Conservation (phyloP, 2,797 vertebrate genomes). For the Pangasius macronema region DNA sequence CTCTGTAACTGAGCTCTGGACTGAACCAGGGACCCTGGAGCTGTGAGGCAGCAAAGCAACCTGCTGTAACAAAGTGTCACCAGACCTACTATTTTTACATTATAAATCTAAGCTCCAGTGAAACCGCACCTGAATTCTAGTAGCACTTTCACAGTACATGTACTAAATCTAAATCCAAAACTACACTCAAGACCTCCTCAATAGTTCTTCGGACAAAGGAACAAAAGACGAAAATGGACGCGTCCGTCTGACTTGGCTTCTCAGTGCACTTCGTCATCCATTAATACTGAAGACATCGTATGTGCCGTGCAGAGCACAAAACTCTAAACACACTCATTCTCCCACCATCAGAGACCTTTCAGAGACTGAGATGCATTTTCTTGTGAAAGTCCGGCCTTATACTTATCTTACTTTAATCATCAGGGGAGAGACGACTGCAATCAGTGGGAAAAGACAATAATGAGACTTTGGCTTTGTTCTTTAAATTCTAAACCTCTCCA, state of each 20-base stretch:
- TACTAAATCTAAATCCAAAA: background rate
- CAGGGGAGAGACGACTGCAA: too few relatives aligned
- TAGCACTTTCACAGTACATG: background rate
- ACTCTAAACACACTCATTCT: background rate
- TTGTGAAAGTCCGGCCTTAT: background rate
- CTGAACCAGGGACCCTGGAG: background rate
- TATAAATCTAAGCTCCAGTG: background rate
- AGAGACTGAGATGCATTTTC: background rate
- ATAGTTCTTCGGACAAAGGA: background rate
- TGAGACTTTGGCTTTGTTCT: background rate
- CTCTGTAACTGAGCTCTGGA: background rate
- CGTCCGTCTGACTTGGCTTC: background rate
- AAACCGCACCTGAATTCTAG: background rate
- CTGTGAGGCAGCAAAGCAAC: background rate
- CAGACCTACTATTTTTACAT: background rate
- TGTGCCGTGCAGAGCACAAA: background rate
- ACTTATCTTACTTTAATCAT: background rate
- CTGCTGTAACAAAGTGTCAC: background rate
- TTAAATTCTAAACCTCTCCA: background rate
- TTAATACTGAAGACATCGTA: slow-evolving; percentile 9
- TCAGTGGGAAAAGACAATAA: background rate
- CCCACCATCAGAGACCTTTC: background rate
- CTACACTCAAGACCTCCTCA: background rate
- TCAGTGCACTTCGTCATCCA: slow-evolving; percentile 5
- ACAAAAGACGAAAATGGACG: too few relatives aligned